Evolutionary conservation across 1,140 invertebrate species (phyloP).

Genomic region (Bicyclus anynana): DNA sequence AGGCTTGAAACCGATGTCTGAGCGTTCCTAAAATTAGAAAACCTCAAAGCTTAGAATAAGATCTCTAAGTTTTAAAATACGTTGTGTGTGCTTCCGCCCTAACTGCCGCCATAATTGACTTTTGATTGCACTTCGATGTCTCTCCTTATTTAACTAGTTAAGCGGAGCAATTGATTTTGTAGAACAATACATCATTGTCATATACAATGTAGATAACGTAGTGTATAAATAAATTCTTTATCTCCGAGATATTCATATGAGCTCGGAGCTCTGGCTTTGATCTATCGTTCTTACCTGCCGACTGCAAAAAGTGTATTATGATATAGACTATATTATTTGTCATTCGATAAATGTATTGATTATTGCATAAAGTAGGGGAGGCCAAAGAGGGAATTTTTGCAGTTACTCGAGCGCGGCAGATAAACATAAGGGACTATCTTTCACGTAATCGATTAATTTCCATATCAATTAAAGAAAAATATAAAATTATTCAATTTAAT

Average conservation of each 20-base stretch:
- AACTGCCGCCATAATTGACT: constrained; percentile 72
- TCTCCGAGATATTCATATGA: not conserved
- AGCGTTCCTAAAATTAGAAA: too few species aligned
- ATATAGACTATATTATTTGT: not conserved
- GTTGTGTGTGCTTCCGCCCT: not conserved
- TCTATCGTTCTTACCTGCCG: not conserved
- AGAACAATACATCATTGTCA: constrained; percentile 41
- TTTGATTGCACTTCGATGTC: constrained; percentile 64
- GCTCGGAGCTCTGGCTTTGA: not conserved
- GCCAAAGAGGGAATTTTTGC: too few species aligned
- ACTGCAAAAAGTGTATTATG: not conserved
- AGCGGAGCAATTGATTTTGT: constrained; percentile 48
- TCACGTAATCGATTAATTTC: too few species aligned
- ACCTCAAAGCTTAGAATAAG: too few species aligned
- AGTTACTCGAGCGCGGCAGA: too few species aligned
- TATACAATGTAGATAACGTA: constrained; percentile 20
- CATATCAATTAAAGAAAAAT: too few species aligned
- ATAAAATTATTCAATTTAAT: too few species aligned
- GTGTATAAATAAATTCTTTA: constrained; percentile 14
- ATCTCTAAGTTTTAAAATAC: too few species aligned
- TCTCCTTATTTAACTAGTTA: constrained; percentile 56
- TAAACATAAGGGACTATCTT: too few species aligned
- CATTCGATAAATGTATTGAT: not conserved
- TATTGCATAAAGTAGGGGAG: not conserved
- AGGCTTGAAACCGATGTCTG: too few species aligned